These are phyloP conservation scores for Bothrops jararaca DNA, from an alignment of 2,113 vertebrate species.

Conservation along the genomic window DNA sequence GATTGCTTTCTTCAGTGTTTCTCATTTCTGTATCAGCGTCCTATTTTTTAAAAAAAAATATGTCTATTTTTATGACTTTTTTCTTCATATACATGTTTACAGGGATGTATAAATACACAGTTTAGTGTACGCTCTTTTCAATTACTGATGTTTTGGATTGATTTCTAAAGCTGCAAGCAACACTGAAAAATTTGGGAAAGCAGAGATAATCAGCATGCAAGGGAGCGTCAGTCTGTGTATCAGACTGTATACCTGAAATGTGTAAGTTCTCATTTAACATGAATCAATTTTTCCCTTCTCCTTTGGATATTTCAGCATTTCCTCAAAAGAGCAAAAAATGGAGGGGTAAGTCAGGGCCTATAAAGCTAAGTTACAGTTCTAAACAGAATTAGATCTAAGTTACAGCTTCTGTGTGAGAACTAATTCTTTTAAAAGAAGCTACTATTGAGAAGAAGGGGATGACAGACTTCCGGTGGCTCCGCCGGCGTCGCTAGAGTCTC, in stretches of 20 bases:
- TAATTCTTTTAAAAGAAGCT: not conserved
- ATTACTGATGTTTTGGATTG: not conserved
- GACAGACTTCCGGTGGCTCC: too few species aligned
- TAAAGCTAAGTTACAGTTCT: not conserved
- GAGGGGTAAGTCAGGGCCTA: not conserved
- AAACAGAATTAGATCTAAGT: not conserved
- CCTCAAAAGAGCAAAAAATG: not conserved
- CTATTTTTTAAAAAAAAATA: not conserved
- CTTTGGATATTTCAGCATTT: not conserved
- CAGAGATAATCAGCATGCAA: not conserved
- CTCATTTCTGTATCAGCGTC: not conserved
- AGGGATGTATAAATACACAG: not conserved
- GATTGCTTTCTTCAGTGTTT: not conserved
- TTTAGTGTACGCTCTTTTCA: not conserved
- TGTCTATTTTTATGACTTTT: not conserved
- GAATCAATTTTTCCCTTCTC: not conserved
- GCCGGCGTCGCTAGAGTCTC: too few species aligned
- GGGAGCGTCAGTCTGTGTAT: not conserved
- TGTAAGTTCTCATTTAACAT: not conserved
- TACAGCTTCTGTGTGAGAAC: not conserved
- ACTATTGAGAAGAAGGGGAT: too few species aligned
- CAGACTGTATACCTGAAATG: not conserved
- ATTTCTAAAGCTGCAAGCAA: not conserved
- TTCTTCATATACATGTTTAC: not conserved
- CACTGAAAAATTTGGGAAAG: not conserved